Conservation (phyloP, 2,797 vertebrate genomes). For the Epinephelus awoara region DNA sequence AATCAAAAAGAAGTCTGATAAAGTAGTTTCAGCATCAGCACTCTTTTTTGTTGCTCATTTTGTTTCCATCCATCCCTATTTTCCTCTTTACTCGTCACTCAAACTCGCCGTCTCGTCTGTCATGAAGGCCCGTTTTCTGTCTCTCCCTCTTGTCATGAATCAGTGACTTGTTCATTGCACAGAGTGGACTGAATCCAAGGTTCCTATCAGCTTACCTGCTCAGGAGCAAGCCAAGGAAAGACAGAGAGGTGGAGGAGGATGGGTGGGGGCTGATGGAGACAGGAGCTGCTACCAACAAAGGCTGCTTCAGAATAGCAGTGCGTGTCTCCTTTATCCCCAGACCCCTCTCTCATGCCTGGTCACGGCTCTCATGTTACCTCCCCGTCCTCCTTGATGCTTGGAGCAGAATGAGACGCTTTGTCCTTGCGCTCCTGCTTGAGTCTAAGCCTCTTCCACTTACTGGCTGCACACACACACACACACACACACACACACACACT, state of each 20-base stretch:
- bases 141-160: conserved; percentile 52
- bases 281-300: conserved; percentile 70
- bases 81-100: not conserved
- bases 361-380: conserved; percentile 79
- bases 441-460: conserved; percentile 60
- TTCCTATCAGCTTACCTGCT: conserved; percentile 77
- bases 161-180: conserved; percentile 58
- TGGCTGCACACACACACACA: conserved; percentile 10
- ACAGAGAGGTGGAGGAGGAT: conserved; percentile 28
- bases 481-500: conserved; percentile 26
- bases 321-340: conserved; percentile 68
- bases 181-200: conserved; percentile 58
- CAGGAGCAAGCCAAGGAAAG: conserved; percentile 55
- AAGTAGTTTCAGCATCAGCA: not conserved
- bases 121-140: conserved; percentile 23
- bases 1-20: not conserved
- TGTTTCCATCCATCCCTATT: conserved; percentile 9
- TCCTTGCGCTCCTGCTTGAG: conserved; percentile 61
- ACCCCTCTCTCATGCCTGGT: conserved; percentile 66
- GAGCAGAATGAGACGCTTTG: conserved; percentile 83
- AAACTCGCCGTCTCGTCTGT: conserved; percentile 6
- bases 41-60: conserved; percentile 6
- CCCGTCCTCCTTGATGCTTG: conserved; percentile 59
- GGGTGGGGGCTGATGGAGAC: conserved; percentile 39
- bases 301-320: conserved; percentile 68